Percentiles rank a stretch among this genome's conserved stretches.
phyloP scores from a whole-genome alignment of 2,888 invertebrate genomes.

The Dasysyrphus tricinctus region DNA sequence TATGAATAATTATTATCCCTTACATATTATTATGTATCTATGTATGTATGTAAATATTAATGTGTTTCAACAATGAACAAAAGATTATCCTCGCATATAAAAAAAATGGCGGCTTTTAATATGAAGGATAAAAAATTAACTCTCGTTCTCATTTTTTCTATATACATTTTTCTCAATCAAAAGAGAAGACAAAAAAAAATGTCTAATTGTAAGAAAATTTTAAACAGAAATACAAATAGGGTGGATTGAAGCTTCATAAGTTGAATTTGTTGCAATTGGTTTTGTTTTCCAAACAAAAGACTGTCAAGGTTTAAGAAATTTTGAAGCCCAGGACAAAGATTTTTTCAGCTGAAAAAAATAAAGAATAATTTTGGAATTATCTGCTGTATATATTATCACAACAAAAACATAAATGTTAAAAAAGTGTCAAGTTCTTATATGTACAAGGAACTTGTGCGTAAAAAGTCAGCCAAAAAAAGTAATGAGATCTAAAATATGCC shows the following conservation, averaged over 20 bases:
- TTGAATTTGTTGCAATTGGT: not conserved
- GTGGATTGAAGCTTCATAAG: not conserved
- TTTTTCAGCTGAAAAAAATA: too few relatives aligned
- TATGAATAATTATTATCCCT: constrained; percentile 15
- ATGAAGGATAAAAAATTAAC: constrained; percentile 1
- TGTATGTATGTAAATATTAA: not conserved
- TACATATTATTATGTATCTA: not conserved
- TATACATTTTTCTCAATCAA: not conserved
- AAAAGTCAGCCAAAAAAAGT: too few relatives aligned
- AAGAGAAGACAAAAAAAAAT: not conserved
- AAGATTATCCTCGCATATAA: constrained; percentile 13
- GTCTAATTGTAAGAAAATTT: not conserved
- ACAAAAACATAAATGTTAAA: too few relatives aligned
- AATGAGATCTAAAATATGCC: too few relatives aligned
- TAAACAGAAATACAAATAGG: not conserved
- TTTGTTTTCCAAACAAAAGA: too few relatives aligned
- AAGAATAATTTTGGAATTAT: too few relatives aligned
- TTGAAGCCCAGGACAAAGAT: too few relatives aligned
- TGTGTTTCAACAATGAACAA: constrained; percentile 6
- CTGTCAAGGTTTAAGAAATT: not conserved
- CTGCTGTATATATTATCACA: too few relatives aligned
- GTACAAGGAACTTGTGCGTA: too few relatives aligned
- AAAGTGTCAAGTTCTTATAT: too few relatives aligned
- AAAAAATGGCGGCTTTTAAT: constrained; percentile 21
- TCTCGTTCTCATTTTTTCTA: constrained; percentile 9